Conservation (phyloP, 1,140 invertebrate species). For the Camponotus floridanus region DNA sequence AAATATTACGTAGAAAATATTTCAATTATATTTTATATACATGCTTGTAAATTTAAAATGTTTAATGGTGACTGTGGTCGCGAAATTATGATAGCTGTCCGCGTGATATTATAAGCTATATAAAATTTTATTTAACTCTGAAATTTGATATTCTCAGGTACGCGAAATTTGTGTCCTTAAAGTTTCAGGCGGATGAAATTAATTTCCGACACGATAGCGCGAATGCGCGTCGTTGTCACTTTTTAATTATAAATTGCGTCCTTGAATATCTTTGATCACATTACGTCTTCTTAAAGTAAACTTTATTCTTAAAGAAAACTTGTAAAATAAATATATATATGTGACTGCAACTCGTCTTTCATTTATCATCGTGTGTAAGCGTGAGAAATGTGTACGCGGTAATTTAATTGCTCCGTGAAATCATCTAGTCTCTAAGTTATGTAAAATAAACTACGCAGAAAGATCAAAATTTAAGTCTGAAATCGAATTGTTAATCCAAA, state of each 20-base stretch:
- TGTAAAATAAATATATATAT: neutral
- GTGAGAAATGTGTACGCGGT: neutral
- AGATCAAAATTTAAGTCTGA: neutral
- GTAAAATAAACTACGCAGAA: neutral
- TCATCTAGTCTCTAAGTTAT: neutral
- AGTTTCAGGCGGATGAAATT: constrained; percentile 48
- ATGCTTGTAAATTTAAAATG: neutral
- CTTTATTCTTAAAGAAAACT: constrained; percentile 14
- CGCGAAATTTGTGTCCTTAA: constrained; percentile 18
- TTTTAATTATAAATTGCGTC: constrained; percentile 63
- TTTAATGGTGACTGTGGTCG: neutral
- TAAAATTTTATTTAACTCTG: constrained; percentile 41
- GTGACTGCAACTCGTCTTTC: neutral
- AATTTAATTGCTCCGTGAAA: constrained; percentile 41
- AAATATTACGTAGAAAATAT: neutral
- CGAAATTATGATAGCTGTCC: neutral
- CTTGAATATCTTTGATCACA: neutral
- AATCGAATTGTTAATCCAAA: neutral
- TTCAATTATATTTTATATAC: constrained; percentile 2
- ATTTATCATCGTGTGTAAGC: neutral
- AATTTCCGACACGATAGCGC: constrained; percentile 19
- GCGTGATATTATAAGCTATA: neutral
- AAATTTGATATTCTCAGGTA: constrained; percentile 16
- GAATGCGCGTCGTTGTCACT: neutral
- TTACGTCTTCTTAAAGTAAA: constrained; percentile 9